Conservation (phyloP, 2,113 vertebrate species). For the Paradoxurus hermaphroditus region DNA sequence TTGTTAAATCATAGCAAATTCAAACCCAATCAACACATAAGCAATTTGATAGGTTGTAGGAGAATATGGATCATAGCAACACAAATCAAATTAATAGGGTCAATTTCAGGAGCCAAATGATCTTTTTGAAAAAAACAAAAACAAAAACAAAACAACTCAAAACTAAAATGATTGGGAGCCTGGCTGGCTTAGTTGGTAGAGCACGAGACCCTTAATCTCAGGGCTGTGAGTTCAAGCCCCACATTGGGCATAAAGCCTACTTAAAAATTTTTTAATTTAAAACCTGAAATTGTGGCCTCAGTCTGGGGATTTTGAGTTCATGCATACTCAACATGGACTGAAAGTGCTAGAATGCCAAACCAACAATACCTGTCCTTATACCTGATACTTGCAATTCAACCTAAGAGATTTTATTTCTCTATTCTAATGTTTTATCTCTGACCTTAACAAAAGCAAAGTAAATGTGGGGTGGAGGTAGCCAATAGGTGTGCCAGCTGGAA, state of each 20-base stretch:
- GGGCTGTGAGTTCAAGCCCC: neutral
- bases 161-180: neutral
- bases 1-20: neutral
- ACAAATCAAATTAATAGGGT: neutral
- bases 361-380: neutral
- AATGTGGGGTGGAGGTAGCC: neutral
- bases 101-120: conserved; percentile 14
- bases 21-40: neutral
- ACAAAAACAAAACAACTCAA: neutral
- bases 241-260: neutral
- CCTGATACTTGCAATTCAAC: neutral
- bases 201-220: neutral
- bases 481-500: neutral
- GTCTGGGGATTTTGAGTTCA: neutral
- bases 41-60: neutral
- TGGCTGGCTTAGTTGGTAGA: neutral
- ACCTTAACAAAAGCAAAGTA: neutral
- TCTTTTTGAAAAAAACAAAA: neutral
- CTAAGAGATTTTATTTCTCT: neutral
- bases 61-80: neutral
- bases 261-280: neutral
- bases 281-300: neutral
- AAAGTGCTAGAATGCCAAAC: neutral
- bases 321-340: neutral
- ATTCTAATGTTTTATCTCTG: conserved; percentile 12